These are phyloP conservation scores for Clarias fuscus DNA, from an alignment of 2,797 vertebrate genomes.

Conservation along the genomic window DNA sequence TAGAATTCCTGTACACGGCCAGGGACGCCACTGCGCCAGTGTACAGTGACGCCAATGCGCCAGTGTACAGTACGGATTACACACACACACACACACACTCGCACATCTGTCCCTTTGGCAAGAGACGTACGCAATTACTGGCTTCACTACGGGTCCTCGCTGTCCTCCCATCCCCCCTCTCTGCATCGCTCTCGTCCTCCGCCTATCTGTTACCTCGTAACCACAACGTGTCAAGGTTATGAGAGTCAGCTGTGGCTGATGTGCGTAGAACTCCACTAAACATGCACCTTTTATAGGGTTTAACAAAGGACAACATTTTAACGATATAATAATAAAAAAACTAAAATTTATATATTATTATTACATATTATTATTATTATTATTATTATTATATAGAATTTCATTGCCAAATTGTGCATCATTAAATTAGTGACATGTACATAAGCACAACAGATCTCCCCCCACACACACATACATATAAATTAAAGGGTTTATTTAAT, in stretches of 20 bases:
- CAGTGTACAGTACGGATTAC: not conserved
- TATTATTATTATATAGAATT: too few species aligned
- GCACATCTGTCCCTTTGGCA: conserved; percentile 37
- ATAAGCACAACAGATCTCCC: not conserved
- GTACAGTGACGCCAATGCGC: not conserved
- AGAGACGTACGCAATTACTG: conserved; percentile 52
- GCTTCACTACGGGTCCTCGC: conserved; percentile 16
- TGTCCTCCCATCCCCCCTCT: not conserved
- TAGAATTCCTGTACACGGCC: conserved; percentile 21
- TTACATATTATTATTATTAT: too few species aligned
- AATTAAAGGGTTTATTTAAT: not conserved
- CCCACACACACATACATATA: too few species aligned
- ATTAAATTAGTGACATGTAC: not conserved
- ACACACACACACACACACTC: not conserved
- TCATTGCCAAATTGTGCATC: not conserved
- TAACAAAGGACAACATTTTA: not conserved
- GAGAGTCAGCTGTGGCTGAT: not conserved
- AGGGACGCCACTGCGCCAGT: not conserved
- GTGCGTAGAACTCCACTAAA: not conserved
- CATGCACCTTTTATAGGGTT: not conserved
- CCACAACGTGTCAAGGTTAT: conserved; percentile 43
- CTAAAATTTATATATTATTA: too few species aligned
- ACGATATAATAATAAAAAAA: too few species aligned
- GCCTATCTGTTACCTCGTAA: conserved; percentile 14
- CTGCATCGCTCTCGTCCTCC: not conserved